Conservation (phyloP, 1,140 invertebrate genomes). For the Tetragnatha versicolor region DNA sequence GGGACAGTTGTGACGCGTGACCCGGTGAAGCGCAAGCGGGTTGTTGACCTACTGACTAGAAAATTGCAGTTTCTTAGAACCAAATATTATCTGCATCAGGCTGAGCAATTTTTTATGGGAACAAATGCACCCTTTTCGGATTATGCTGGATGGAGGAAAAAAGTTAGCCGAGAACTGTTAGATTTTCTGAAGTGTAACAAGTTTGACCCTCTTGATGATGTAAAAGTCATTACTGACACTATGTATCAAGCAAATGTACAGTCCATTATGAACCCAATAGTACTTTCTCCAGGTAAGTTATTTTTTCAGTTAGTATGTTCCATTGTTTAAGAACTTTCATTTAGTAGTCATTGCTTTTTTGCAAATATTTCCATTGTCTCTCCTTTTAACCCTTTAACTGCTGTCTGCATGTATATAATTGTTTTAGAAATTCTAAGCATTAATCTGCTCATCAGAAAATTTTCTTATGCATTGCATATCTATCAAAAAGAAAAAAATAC, state of each 20-base stretch:
- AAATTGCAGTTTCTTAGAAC: slow-evolving; percentile 61
- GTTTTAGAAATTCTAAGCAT: too few relatives aligned
- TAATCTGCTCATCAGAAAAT: too few relatives aligned
- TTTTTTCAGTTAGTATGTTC: background rate
- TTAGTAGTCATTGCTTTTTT: background rate
- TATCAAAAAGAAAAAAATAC: too few relatives aligned
- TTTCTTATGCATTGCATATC: too few relatives aligned
- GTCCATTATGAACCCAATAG: background rate
- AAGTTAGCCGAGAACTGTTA: slow-evolving; percentile 75
- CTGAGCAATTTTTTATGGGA: slow-evolving; percentile 85
- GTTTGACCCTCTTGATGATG: slow-evolving; percentile 74
- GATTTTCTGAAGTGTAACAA: slow-evolving; percentile 78
- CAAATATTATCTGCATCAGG: slow-evolving; percentile 78
- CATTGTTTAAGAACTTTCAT: background rate
- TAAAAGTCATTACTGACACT: slow-evolving; percentile 61
- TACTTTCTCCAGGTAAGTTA: slow-evolving; percentile 14
- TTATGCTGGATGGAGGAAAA: slow-evolving; percentile 80
- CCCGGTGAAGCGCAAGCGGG: slow-evolving; percentile 59
- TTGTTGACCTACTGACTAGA: slow-evolving; percentile 60
- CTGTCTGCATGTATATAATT: too few relatives aligned
- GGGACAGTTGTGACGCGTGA: slow-evolving; percentile 61
- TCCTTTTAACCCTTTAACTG: too few relatives aligned
- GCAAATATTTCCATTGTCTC: too few relatives aligned
- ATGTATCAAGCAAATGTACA: slow-evolving; percentile 1
- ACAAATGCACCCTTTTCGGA: slow-evolving; percentile 87